phyloP scores from a whole-genome alignment of 2,888 invertebrate species.

The Heliconius ismenius region DNA sequence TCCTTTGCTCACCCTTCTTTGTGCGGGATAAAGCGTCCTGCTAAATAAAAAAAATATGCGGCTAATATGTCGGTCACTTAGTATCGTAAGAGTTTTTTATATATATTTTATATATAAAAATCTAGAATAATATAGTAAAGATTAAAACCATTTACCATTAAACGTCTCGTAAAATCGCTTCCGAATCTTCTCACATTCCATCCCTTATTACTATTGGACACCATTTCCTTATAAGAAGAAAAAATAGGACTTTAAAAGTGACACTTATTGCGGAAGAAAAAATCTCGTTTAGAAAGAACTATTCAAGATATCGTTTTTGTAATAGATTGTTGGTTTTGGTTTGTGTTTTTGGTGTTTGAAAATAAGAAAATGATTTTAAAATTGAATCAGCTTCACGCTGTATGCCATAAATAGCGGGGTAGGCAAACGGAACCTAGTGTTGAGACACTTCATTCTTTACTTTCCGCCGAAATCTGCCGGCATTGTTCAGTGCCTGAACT shows the following conservation, averaged over 20 bases:
- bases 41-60: no score
- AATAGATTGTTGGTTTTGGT: neutral
- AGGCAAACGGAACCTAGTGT: no score
- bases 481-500: no score
- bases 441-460: no score
- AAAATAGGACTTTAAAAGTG: conserved; percentile 33
- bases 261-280: conserved; percentile 33
- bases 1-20: no score
- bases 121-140: neutral
- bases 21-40: no score
- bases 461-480: no score
- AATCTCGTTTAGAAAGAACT: conserved; percentile 11
- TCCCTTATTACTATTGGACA: conserved; percentile 31
- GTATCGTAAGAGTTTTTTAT: neutral
- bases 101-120: neutral
- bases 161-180: conserved; percentile 10
- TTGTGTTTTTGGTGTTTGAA: no score
- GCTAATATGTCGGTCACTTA: neutral
- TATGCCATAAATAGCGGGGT: no score
- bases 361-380: no score
- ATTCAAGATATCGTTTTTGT: conserved; percentile 1
- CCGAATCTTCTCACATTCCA: conserved; percentile 26
- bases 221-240: conserved; percentile 31
- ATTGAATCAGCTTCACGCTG: no score
- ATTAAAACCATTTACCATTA: conserved; percentile 2